Evolutionary conservation across 1,140 invertebrate genomes (phyloP), one percentile per base, ranked within the genome.

Genomic region (Episyrphus balteatus): DNA sequence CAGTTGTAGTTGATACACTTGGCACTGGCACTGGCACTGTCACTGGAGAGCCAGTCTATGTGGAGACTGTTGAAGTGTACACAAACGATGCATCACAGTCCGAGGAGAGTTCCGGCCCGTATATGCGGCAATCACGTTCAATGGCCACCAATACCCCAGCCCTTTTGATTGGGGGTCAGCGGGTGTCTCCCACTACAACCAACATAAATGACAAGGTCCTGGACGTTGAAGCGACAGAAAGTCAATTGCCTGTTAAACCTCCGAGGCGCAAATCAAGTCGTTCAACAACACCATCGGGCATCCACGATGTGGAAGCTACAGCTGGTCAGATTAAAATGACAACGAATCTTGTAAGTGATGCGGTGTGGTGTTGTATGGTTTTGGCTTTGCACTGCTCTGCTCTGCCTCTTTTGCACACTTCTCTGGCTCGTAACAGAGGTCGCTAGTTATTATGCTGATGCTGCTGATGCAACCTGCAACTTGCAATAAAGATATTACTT

Each of bases 91-190:
- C 21, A 26, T 26, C 21, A 8, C 21, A 26, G 8, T 5, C 21
- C 21, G n/a, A n/a, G n/a, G n/a, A n/a, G n/a, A 26, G 21, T 8
- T 26, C 21, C 21, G 21, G 21, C 3, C 21, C 21, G 3, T 26
- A 26, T 26, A 26, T 26, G 21, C 21, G 21, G 21, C 21, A 26
- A 26, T 46, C 52, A 5, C 55, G 57, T 46, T 59, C 62, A 15
- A 52, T 62, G 40, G 63, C 58, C 41, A 66, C 62, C 17, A 65
- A 62, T 43, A 66, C 62, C 19, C 62, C 62, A n/a, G 54, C 62
- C 2, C 39, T 66, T 14, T 52, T 62, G 14, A 52, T 62, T 19
- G 52, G 55, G 18, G 61, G 62, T 18, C 36, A 12, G 11, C 3
- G 15, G 11, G 36, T n/a, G 36, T 13, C 36, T n/a, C 13, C 36